A percentile compares a stretch with the other conserved stretches of the same genome.
Conservation (phyloP, 2,888 invertebrate species). For the Amphipoea lucens region DNA sequence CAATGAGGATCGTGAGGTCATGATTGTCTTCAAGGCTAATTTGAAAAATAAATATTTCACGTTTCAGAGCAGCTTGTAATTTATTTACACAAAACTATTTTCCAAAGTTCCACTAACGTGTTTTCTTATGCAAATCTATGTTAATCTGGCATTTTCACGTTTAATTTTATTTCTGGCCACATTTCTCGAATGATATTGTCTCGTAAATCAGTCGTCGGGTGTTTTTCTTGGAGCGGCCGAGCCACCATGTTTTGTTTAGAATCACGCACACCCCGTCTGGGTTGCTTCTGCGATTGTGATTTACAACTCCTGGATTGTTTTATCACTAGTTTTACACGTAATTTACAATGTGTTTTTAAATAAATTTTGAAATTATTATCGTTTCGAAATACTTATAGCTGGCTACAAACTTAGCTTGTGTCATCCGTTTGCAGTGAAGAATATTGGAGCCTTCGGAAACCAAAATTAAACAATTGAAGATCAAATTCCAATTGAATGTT, state of each 20-base stretch:
- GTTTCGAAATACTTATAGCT: slow-evolving; percentile 26
- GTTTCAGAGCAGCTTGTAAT: slow-evolving; percentile 52
- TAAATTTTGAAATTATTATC: slow-evolving; percentile 54
- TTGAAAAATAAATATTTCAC: slow-evolving; percentile 43
- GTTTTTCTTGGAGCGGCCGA: slow-evolving; percentile 88
- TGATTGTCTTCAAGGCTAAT: slow-evolving; percentile 43
- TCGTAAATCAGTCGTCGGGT: slow-evolving; percentile 88
- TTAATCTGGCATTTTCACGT: slow-evolving; percentile 83
- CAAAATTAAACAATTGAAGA: not conserved
- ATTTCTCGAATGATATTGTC: slow-evolving; percentile 88
- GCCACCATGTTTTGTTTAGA: slow-evolving; percentile 88
- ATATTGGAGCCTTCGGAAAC: not conserved
- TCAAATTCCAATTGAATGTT: not conserved
- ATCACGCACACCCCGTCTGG: slow-evolving; percentile 88
- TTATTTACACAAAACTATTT: slow-evolving; percentile 65
- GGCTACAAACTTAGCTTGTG: slow-evolving; percentile 9
- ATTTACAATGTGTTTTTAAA: slow-evolving; percentile 70
- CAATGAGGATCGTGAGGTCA: slow-evolving; percentile 24
- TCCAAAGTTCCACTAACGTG: slow-evolving; percentile 61
- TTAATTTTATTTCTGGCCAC: slow-evolving; percentile 87
- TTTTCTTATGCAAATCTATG: slow-evolving; percentile 80
- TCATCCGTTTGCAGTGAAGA: not conserved
- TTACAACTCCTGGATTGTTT: slow-evolving; percentile 82
- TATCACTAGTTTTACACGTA: slow-evolving; percentile 75
- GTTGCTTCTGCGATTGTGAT: slow-evolving; percentile 84